These are phyloP conservation scores for Mastomys coucha DNA, from an alignment of 2,113 vertebrate genomes.

Conservation along the genomic window DNA sequence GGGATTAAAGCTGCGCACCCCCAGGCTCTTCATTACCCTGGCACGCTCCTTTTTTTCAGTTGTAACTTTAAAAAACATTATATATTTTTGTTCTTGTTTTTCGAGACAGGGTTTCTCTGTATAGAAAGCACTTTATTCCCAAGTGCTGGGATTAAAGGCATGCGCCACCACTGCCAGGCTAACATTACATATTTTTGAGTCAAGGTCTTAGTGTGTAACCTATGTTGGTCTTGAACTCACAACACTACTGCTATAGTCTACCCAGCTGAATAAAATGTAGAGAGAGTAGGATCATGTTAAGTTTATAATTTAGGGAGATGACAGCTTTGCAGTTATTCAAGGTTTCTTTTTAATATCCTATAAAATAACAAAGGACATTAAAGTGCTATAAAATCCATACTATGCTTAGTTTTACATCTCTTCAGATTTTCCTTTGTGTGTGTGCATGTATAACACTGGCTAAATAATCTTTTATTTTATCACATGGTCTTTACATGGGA, in stretches of 20 bases:
- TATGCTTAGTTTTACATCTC: not conserved
- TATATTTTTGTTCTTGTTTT: too few species aligned
- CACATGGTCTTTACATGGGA: not conserved
- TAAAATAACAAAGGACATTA: not conserved
- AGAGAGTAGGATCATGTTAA: not conserved
- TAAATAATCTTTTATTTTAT: slow-evolving; percentile 29
- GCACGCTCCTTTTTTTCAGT: not conserved
- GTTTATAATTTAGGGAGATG: slow-evolving; percentile 50
- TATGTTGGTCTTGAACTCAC: not conserved
- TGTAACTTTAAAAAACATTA: not conserved
- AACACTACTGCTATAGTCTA: not conserved
- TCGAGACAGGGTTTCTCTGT: too few species aligned
- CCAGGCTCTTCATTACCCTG: not conserved
- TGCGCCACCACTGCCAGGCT: too few species aligned
- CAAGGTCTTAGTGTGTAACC: not conserved
- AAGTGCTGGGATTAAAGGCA: too few species aligned
- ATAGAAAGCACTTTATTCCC: too few species aligned
- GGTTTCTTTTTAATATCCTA: not conserved
- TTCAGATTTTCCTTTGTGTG: not conserved
- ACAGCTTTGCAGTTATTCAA: slow-evolving; percentile 32
- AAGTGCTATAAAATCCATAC: not conserved
- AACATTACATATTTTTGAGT: not conserved
- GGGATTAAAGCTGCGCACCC: not conserved
- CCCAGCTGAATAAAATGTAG: not conserved
- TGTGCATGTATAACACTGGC: not conserved